Evolutionary conservation across 2,888 invertebrate species (phyloP).

Genomic region (Himalopsyche kuldschensis): DNA sequence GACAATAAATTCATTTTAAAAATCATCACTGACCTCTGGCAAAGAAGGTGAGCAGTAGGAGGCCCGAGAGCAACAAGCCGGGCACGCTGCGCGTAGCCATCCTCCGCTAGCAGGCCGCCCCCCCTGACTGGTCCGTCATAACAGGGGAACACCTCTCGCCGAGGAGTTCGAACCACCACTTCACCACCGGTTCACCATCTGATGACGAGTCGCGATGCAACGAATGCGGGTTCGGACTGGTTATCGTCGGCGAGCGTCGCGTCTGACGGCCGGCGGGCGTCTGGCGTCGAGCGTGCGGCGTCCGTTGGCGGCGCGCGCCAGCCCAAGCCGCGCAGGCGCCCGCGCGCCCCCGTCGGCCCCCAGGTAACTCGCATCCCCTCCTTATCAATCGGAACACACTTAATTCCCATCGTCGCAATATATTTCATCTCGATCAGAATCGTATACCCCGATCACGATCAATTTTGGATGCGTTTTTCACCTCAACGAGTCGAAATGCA

Average conservation of each 20-base stretch:
- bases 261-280: slow-evolving; percentile 50
- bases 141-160: slow-evolving; percentile 22
- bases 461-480: background rate
- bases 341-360: background rate
- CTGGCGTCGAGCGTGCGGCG: slow-evolving; percentile 34
- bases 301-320: slow-evolving; percentile 25
- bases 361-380: background rate
- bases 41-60: slow-evolving; percentile 31
- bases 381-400: background rate
- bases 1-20: background rate
- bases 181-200: slow-evolving; percentile 43
- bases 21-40: slow-evolving; percentile 29
- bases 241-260: slow-evolving; percentile 50
- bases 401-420: background rate
- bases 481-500: background rate
- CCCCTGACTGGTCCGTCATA: slow-evolving; percentile 37
- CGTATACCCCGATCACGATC: background rate
- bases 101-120: slow-evolving; percentile 34
- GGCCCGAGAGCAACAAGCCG: slow-evolving; percentile 27
- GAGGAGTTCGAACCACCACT: slow-evolving; percentile 43
- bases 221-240: background rate
- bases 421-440: background rate
- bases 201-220: slow-evolving; percentile 51
- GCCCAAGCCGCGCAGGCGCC: slow-evolving; percentile 20
- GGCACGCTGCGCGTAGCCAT: slow-evolving; percentile 32